phyloP scores from a whole-genome alignment of 2,797 vertebrate genomes.

The Chrysolophus pictus region DNA sequence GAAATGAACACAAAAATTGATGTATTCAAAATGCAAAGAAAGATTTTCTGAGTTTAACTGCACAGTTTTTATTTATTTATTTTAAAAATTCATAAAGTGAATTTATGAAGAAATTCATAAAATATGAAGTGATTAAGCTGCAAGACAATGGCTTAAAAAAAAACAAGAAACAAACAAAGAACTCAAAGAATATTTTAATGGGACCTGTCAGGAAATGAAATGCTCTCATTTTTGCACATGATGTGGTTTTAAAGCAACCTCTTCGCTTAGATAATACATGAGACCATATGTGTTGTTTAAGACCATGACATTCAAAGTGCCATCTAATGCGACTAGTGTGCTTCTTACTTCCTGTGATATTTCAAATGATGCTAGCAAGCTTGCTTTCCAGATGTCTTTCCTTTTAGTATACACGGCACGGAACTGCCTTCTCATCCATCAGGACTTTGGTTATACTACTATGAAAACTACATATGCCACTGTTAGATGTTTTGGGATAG shows the following conservation, averaged over 20 bases:
- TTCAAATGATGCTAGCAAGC: not conserved
- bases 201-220: not conserved
- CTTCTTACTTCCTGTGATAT: not conserved
- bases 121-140: not conserved
- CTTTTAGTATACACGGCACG: not conserved
- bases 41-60: not conserved
- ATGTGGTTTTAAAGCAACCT: not conserved
- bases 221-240: not conserved
- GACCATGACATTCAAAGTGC: not conserved
- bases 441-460: not conserved
- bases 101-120: not conserved
- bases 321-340: not conserved
- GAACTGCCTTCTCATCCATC: not conserved
- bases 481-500: accelerated
- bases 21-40: not conserved
- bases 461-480: not conserved
- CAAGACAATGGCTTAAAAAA: not conserved
- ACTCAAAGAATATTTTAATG: not conserved
- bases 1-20: not conserved
- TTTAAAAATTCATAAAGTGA: not conserved
- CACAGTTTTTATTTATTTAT: not conserved
- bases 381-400: not conserved
- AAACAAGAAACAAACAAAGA: not conserved
- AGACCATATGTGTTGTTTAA: not conserved
- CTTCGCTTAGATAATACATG: not conserved